Evolutionary conservation across 2,113 vertebrate genomes (phyloP).

Genomic region (Tachysurus vachellii): DNA sequence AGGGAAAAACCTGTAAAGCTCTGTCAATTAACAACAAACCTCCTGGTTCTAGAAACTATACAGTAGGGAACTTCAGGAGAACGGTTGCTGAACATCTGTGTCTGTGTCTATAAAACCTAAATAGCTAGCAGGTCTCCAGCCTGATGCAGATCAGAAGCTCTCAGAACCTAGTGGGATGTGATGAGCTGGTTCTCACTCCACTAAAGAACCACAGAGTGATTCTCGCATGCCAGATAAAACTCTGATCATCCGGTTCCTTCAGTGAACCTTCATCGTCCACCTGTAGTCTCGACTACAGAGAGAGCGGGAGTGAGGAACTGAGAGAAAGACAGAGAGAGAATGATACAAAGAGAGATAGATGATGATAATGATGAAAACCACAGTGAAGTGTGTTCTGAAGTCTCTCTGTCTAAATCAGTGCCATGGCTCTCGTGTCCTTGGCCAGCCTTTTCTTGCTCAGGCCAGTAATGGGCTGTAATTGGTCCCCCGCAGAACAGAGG

Average conservation of each 20-base stretch:
- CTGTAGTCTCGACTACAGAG: neutral
- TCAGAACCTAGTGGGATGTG: neutral
- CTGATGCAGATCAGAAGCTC: neutral
- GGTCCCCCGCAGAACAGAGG: slow-evolving; percentile 56
- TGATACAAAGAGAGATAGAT: neutral
- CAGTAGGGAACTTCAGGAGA: neutral
- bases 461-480: slow-evolving; percentile 64
- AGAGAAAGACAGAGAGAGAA: neutral
- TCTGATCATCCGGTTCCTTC: neutral
- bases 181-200: neutral
- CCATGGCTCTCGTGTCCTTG: slow-evolving; percentile 19
- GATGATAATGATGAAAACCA: neutral
- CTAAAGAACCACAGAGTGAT: neutral
- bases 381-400: slow-evolving; percentile 14
- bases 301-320: neutral
- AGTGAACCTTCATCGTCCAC: neutral
- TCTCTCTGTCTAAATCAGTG: slow-evolving; percentile 38
- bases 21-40: neutral
- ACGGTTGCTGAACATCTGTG: neutral
- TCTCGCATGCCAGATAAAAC: neutral
- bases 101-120: neutral
- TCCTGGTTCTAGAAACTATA: neutral
- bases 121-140: neutral
- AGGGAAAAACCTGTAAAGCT: neutral
- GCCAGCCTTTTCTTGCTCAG: slow-evolving; percentile 52